These are phyloP conservation scores for Taeniopygia guttata DNA, from an alignment of 2,797 vertebrate species.

Conservation along the genomic window DNA sequence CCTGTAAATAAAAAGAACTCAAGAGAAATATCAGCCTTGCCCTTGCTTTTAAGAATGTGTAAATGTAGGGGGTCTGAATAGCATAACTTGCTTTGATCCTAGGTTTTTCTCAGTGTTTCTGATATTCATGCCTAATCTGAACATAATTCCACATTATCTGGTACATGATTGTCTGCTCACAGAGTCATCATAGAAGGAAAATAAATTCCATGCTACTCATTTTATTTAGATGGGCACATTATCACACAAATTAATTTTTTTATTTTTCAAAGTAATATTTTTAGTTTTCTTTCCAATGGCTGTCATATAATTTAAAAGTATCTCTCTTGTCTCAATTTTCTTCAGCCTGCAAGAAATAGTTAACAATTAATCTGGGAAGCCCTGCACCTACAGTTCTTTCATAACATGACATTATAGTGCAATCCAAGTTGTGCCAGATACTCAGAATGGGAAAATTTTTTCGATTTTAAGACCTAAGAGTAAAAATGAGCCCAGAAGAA, in stretches of 20 bases:
- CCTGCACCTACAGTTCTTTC: neutral
- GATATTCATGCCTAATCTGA: neutral
- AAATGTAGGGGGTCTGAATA: neutral
- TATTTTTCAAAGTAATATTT: neutral
- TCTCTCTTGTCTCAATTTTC: neutral
- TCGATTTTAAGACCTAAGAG: neutral
- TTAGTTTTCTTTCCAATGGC: neutral
- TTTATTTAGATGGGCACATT: neutral
- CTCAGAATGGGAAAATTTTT: neutral
- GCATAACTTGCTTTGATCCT: neutral
- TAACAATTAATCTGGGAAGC: neutral
- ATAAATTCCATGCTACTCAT: neutral
- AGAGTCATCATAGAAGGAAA: neutral
- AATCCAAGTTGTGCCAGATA: neutral
- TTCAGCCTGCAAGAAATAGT: neutral
- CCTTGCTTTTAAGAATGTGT: neutral
- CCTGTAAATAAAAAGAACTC: neutral
- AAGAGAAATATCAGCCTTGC: neutral
- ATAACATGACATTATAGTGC: neutral
- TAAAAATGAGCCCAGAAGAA: neutral
- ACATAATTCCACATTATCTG: neutral
- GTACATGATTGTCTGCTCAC: neutral
- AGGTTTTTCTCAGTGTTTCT: neutral
- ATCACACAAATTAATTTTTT: neutral
- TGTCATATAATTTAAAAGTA: neutral